Conservation (phyloP, 2,113 vertebrate genomes). For the Caracal caracal region DNA sequence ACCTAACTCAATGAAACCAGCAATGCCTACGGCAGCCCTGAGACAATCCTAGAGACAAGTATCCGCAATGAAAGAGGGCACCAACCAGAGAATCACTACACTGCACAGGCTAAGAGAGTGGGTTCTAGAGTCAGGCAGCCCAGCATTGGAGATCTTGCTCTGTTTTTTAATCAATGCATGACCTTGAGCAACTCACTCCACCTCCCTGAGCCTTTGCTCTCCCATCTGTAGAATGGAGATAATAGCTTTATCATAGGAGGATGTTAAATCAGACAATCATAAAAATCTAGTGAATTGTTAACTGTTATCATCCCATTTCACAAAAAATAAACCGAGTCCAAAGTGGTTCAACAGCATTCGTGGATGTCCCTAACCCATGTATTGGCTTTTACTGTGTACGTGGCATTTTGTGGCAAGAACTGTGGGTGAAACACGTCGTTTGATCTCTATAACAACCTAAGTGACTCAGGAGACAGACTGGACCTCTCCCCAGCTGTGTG, state of each 20-base stretch:
- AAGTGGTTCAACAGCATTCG: background rate
- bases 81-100: background rate
- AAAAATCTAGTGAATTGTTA: background rate
- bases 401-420: background rate
- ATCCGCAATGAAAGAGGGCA: background rate
- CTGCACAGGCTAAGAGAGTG: fast-evolving
- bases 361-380: background rate
- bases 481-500: background rate
- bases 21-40: background rate
- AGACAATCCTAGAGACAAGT: background rate
- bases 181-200: background rate
- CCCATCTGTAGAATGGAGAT: background rate
- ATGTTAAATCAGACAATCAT: background rate
- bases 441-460: background rate
- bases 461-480: background rate
- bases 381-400: background rate
- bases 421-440: background rate
- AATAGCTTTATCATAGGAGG: background rate
- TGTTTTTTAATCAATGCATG: fast-evolving
- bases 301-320: background rate
- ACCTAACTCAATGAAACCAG: background rate
- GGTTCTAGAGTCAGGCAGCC: background rate
- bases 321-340: background rate
- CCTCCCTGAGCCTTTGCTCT: background rate
- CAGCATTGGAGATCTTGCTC: fast-evolving